phyloP scores from a whole-genome alignment of 2,888 invertebrate genomes.

The Eupelmus urozonus region DNA sequence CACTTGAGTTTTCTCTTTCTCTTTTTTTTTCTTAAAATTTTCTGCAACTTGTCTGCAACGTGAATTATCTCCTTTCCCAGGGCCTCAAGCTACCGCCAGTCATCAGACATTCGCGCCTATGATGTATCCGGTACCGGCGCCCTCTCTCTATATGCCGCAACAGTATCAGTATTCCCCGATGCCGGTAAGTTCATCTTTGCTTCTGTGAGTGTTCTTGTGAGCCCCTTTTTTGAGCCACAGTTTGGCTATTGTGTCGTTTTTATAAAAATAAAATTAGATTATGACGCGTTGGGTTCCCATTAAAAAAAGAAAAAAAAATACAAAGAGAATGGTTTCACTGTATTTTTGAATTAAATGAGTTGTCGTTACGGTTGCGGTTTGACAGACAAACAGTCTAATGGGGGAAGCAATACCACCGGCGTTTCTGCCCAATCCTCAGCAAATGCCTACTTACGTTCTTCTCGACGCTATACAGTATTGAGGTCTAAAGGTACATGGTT shows the following conservation, averaged over 20 bases:
- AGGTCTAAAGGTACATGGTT: slow-evolving; percentile 78
- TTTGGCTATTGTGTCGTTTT: slow-evolving; percentile 49
- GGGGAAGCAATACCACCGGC: slow-evolving; percentile 78
- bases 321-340: slow-evolving; percentile 55
- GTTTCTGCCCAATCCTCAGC: slow-evolving; percentile 80
- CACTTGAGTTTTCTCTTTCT: slow-evolving; percentile 36
- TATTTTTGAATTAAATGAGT: slow-evolving; percentile 62
- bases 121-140: slow-evolving; percentile 76
- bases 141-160: slow-evolving; percentile 76
- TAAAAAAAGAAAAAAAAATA: slow-evolving; percentile 15
- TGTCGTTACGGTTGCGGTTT: slow-evolving; percentile 74
- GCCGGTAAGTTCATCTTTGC: slow-evolving; percentile 71
- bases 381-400: slow-evolving; percentile 77
- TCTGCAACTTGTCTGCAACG: slow-evolving; percentile 47
- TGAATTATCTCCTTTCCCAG: slow-evolving; percentile 62
- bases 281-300: slow-evolving; percentile 42
- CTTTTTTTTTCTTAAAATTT: slow-evolving; percentile 42
- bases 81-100: slow-evolving; percentile 74
- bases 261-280: slow-evolving; percentile 37
- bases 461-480: slow-evolving; percentile 82
- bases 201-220: slow-evolving; percentile 35
- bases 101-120: slow-evolving; percentile 75
- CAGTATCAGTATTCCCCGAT: slow-evolving; percentile 77
- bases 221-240: slow-evolving; percentile 34
- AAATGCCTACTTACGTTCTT: slow-evolving; percentile 81